Percentiles rank a stretch among this genome's conserved stretches.
Conservation (phyloP, 2,797 vertebrate genomes). For the Semotilus atromaculatus region DNA sequence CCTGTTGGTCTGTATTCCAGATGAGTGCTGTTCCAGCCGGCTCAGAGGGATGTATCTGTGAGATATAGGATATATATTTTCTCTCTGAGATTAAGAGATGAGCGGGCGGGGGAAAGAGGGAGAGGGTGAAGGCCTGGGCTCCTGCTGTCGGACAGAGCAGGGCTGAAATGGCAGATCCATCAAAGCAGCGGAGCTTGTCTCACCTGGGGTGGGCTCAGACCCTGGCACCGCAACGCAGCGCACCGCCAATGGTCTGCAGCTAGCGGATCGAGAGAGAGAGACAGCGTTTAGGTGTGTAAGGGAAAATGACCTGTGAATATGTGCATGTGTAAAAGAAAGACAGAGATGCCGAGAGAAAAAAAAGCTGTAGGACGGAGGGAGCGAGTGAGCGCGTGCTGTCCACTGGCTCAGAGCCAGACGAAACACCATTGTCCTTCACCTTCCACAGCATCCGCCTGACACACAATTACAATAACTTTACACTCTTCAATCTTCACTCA, state of each 20-base stretch:
- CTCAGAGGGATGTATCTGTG: conserved; percentile 62
- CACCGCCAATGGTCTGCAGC: conserved; percentile 65
- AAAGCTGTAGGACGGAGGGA: conserved; percentile 36
- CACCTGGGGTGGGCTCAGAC: conserved; percentile 75
- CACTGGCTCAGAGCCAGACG: conserved; percentile 77
- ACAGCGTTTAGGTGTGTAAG: conserved; percentile 45
- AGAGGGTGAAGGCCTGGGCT: conserved; percentile 71
- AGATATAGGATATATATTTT: conserved; percentile 66
- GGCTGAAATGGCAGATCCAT: conserved; percentile 80
- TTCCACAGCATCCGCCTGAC: conserved; percentile 70
- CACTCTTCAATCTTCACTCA: conserved; percentile 49
- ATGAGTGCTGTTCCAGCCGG: conserved; percentile 60
- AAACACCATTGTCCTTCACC: conserved; percentile 77
- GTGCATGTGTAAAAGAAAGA: conserved; percentile 52
- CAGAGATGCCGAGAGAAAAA: conserved; percentile 30
- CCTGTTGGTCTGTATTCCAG: conserved; percentile 63
- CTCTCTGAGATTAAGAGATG: conserved; percentile 63
- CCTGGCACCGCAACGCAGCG: conserved; percentile 60
- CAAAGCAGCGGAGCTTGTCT: conserved; percentile 78
- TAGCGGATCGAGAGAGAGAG: conserved; percentile 37
- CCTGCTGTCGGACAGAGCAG: conserved; percentile 74
- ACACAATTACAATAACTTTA: conserved; percentile 77
- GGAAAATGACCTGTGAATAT: conserved; percentile 53
- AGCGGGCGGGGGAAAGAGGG: conserved; percentile 49
- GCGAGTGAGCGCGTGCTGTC: conserved; percentile 58